Evolutionary conservation across 2,888 invertebrate genomes (phyloP), one percentile per base, ranked within the genome.

Genomic region (Polydesmus complanatus): DNA sequence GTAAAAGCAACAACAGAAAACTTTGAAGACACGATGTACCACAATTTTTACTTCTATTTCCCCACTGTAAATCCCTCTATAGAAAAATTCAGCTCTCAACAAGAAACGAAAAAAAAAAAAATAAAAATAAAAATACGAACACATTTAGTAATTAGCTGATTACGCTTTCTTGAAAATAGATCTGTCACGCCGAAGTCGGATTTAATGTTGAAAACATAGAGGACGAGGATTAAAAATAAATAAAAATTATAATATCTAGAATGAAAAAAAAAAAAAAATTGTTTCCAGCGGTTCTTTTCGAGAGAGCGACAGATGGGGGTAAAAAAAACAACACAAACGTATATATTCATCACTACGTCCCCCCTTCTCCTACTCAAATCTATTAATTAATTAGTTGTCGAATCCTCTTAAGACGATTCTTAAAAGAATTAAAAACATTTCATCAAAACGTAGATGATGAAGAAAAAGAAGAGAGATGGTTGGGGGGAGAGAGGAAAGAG

Each of bases 301-400:
- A 53, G 27, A 26, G 48, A 18, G 11, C 48, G 48, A 47, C 11
- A 47, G 11, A 47, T 14, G 48, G 48, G 18, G 48, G 18, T 18
- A 18, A 18, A 47, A 11, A 47, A 47, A 47, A 47, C 11, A 14
- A 14, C 48, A 11, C 48, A 47, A 47, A 47, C n/a, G n/a, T n/a
- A n/a, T n/a, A n/a, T n/a, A n/a, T n/a, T n/a, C n/a, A n/a, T n/a
- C n/a, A n/a, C n/a, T n/a, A n/a, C 37, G 8, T 8, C 37, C 37
- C 37, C 5, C 5, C 37, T 8, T 5, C 37, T 8, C 37, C 37
- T 14, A 37, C 37, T 37, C 37, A 37, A 37, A 47, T 56, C 56
- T 47, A 56, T 56, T 56, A 56, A 56, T 56, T 56, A 56, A 56
- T 56, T 56, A 56, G 56, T 56, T 48, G 56, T 56, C 49, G 56